phyloP scores from a whole-genome alignment of 2,797 vertebrate species.

The Ctenopoma multispine region DNA sequence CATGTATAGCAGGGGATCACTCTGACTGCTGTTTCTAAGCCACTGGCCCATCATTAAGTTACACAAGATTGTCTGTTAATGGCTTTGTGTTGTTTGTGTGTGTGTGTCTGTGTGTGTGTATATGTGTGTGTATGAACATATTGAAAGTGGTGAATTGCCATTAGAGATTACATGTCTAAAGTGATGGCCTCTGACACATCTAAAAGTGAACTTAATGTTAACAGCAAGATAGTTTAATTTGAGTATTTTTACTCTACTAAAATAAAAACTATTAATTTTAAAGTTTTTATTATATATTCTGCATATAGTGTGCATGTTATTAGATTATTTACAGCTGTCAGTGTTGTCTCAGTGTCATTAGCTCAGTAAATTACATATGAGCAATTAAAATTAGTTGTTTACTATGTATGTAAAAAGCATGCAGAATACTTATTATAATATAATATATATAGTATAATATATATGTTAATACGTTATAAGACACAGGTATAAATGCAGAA shows the following conservation, averaged over 20 bases:
- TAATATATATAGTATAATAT: too few relatives aligned
- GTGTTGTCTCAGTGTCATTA: not conserved
- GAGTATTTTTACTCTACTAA: not conserved
- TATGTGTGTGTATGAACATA: not conserved
- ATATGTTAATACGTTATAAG: too few relatives aligned
- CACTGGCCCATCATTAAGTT: slow-evolving; percentile 66
- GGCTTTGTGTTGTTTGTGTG: slow-evolving; percentile 19
- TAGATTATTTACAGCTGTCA: not conserved
- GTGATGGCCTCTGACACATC: not conserved
- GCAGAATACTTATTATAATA: not conserved
- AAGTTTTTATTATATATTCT: too few relatives aligned
- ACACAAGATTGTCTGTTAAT: slow-evolving; percentile 59
- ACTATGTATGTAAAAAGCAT: not conserved
- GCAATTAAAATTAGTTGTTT: not conserved
- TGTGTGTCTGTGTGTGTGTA: slow-evolving; percentile 4
- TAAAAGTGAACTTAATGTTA: not conserved
- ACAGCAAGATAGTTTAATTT: not conserved
- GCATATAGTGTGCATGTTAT: not conserved
- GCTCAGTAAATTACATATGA: not conserved
- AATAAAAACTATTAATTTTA: not conserved
- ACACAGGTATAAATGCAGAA: not conserved
- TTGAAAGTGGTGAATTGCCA: slow-evolving; percentile 4
- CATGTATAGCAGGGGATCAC: slow-evolving; percentile 64
- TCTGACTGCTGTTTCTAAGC: slow-evolving; percentile 62
- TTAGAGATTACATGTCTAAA: slow-evolving; percentile 15